These are phyloP conservation scores for Metopolophium dirhodum DNA, from an alignment of 1,140 invertebrate genomes.

Conservation along the genomic window DNA sequence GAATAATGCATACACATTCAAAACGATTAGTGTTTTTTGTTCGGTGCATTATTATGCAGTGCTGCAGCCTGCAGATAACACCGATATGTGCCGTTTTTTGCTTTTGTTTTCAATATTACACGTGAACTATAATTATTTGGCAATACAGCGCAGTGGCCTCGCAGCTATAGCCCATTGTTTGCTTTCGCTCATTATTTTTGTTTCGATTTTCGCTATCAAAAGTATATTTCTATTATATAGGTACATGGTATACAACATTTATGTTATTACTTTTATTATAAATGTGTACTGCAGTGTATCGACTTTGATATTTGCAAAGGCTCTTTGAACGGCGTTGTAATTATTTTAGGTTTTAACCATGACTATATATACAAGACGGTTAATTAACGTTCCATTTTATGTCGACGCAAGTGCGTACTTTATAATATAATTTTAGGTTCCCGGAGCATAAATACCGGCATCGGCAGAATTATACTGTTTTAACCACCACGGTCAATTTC, in stretches of 20 bases:
- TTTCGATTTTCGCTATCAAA: background rate
- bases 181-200: background rate
- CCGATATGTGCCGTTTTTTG: background rate
- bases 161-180: background rate
- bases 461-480: background rate
- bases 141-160: background rate
- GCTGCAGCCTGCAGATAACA: background rate
- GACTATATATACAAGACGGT: background rate
- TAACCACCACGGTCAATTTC: background rate
- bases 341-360: background rate
- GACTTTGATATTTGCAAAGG: background rate
- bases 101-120: slow-evolving; percentile 13
- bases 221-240: background rate
- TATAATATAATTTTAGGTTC: background rate
- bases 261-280: background rate
- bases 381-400: background rate
- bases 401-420: background rate
- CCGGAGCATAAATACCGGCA: background rate
- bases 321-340: slow-evolving; percentile 1
- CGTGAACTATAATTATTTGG: background rate
- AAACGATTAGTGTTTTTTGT: background rate
- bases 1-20: background rate
- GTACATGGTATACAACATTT: background rate
- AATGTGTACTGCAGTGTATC: background rate
- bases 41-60: background rate